Evolutionary conservation across 1,140 invertebrate species (phyloP), one percentile per base, ranked within the genome.

Genomic region (Oryctes rhinoceros): DNA sequence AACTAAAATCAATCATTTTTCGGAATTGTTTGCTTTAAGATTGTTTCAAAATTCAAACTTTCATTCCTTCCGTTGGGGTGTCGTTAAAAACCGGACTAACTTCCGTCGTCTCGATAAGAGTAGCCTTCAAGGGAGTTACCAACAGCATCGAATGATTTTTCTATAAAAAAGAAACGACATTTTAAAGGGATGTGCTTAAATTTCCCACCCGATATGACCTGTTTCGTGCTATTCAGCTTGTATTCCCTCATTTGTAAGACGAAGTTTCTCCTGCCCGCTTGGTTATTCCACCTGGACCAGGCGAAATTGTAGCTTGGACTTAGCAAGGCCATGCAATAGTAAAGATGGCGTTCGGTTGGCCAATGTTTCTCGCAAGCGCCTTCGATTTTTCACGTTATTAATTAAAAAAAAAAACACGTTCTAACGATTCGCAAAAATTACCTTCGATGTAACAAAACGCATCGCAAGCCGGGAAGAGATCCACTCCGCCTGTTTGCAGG

Each of bases 401-500:
- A 7, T 35, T 9, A 74, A 74, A 15, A 15, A 35, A 74, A 74
- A 15, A 15, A 35, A 35, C 4, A 35, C 15, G 18, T 18, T 35
- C 6, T 18, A 6, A 35, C 7, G 24, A 4, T 7, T 35, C 0
- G 2, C 24, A 48, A 44, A 18, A 79, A 74, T 44, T 79, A 84
- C 83, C 93, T 86, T 96, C 95, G 9, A 97, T 91, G 87, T 97
- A 96, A 85, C 93, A 94, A 82, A 93, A 92, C 0, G 94, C 95
- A 88, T 98, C 97, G 80, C 92, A 91, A 80, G 93, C 92, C 0
- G 96, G 96, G 87, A 98, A 98, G n/a, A 98, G 89, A 86, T 97
- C 96, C 49, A 97, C 92, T n/a, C 96, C 96, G 6, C 92, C 91
- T 44, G 89, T 88, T 80, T 91, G 90, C 88, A 96, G 90, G 80